Evolutionary conservation across 2,113 vertebrate species (phyloP).

Genomic region (Clarias magur): DNA sequence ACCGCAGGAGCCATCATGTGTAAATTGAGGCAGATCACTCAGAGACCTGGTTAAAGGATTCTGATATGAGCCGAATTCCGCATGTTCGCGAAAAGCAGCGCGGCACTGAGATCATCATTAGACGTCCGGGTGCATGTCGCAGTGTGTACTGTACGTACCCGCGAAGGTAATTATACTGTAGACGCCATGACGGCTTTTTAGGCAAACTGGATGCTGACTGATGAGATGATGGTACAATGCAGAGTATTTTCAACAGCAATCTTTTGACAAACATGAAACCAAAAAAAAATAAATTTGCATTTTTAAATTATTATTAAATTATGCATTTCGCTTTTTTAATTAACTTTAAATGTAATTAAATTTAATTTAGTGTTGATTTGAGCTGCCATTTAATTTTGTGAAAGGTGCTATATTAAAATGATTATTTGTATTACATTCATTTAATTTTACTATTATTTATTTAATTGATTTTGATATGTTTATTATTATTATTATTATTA

Average conservation of each 20-base stretch:
- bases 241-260: not conserved
- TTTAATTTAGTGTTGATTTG: not conserved
- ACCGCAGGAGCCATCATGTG: not conserved
- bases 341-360: too few species aligned
- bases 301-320: too few species aligned
- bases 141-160: not conserved
- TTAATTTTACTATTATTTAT: too few species aligned
- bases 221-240: not conserved
- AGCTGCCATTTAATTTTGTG: not conserved
- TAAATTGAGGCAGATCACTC: slow-evolving; percentile 8
- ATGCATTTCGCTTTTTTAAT: too few species aligned
- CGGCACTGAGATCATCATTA: not conserved
- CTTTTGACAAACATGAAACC: not conserved
- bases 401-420: not conserved
- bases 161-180: not conserved
- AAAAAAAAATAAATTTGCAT: not conserved
- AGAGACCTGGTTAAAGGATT: not conserved
- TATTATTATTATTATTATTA: not conserved
- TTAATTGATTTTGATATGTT: too few species aligned
- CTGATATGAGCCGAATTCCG: not conserved
- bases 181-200: not conserved
- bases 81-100: not conserved
- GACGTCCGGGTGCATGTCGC: not conserved
- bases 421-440: too few species aligned
- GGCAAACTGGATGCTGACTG: not conserved